phyloP scores from a whole-genome alignment of 2,113 vertebrate species.

The Stegostoma tigrinum region DNA sequence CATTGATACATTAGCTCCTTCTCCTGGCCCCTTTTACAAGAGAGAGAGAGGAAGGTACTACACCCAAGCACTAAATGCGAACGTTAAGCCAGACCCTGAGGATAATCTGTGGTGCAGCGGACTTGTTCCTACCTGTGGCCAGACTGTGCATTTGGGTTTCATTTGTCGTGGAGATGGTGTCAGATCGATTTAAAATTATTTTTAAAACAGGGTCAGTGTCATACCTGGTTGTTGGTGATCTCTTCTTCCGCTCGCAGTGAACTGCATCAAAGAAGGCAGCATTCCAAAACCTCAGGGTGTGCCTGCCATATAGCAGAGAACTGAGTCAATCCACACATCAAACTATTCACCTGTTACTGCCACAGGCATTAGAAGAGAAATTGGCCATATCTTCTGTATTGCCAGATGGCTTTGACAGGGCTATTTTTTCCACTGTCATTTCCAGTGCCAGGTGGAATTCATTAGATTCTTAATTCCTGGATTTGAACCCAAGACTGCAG shows the following conservation, averaged over 20 bases:
- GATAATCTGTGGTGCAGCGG: too few species aligned
- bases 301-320: slow-evolving; percentile 58
- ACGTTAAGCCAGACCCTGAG: too few species aligned
- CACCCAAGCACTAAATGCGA: neutral
- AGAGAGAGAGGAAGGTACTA: neutral
- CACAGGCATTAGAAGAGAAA: neutral
- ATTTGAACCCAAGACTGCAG: too few species aligned
- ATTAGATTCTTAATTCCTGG: too few species aligned
- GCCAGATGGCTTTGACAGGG: too few species aligned
- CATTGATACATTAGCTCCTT: neutral
- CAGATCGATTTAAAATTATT: too few species aligned
- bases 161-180: too few species aligned
- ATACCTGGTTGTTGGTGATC: slow-evolving; percentile 92
- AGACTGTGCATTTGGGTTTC: too few species aligned
- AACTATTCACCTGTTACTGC: neutral
- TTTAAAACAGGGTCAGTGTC: slow-evolving; percentile 15
- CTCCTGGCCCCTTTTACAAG: neutral
- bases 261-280: slow-evolving; percentile 94
- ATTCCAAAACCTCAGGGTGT: slow-evolving; percentile 89
- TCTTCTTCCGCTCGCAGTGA: slow-evolving; percentile 88
- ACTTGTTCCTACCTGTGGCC: too few species aligned
- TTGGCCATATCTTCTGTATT: too few species aligned
- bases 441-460: too few species aligned
- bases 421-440: too few species aligned
- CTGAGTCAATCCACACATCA: accelerated